Evolutionary conservation across 2,888 invertebrate species (phyloP).

Genomic region (Rhamnusium bicolor): DNA sequence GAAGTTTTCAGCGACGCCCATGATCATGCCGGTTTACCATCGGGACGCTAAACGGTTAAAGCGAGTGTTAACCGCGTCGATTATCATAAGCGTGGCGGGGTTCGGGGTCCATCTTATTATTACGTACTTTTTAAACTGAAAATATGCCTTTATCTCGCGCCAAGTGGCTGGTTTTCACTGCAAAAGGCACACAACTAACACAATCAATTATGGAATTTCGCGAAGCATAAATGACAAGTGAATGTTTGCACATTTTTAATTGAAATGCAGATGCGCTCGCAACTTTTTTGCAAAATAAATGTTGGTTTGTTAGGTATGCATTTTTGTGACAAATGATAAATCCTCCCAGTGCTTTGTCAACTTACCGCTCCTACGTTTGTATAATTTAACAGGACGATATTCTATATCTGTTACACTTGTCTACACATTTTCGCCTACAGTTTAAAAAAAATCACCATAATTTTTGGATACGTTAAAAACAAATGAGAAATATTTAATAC

Average conservation of each 20-base stretch:
- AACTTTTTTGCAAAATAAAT: slow-evolving; percentile 57
- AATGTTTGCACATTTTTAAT: slow-evolving; percentile 69
- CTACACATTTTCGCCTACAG: too few species aligned
- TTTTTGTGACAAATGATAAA: slow-evolving; percentile 68
- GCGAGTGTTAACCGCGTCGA: slow-evolving; percentile 43
- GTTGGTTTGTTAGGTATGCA: slow-evolving; percentile 69
- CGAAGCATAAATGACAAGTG: slow-evolving; percentile 65
- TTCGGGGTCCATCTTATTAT: slow-evolving; percentile 40
- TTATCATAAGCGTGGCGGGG: slow-evolving; percentile 32
- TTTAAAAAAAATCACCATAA: too few species aligned
- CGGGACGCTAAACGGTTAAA: slow-evolving; percentile 34
- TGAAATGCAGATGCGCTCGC: slow-evolving; percentile 64
- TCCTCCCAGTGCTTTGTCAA: slow-evolving; percentile 66
- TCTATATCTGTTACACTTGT: slow-evolving; percentile 37
- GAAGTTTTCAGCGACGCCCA: slow-evolving; percentile 15
- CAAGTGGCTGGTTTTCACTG: slow-evolving; percentile 34
- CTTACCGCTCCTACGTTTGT: slow-evolving; percentile 61
- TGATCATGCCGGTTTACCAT: slow-evolving; percentile 13
- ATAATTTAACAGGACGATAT: slow-evolving; percentile 65
- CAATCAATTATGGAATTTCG: slow-evolving; percentile 66
- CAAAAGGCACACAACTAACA: slow-evolving; percentile 52
- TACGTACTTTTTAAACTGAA: slow-evolving; percentile 40
- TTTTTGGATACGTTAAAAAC: too few species aligned
- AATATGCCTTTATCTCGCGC: slow-evolving; percentile 43
- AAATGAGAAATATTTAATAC: too few species aligned